A percentile compares a stretch with the other conserved stretches of the same genome.
Evolutionary conservation across 2,113 vertebrate species (phyloP).

Genomic region (Pyxicephalus adspersus): DNA sequence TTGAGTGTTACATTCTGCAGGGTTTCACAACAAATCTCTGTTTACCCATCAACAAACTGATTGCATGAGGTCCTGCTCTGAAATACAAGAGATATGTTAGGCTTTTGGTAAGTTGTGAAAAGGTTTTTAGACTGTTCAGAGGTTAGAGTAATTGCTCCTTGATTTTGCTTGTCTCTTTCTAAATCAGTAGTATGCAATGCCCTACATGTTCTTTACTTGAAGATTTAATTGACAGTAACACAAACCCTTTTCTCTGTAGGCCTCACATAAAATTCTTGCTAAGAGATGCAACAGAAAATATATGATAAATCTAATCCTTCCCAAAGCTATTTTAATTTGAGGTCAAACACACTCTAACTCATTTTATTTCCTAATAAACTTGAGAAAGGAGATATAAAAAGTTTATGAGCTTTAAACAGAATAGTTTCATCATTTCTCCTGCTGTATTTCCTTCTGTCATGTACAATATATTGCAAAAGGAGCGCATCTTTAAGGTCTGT

Average conservation of each 20-base stretch:
- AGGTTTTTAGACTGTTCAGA: not conserved
- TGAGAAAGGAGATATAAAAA: slow-evolving; percentile 16
- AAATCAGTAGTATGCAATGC: not conserved
- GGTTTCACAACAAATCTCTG: not conserved
- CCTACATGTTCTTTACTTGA: not conserved
- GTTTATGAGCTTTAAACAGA: slow-evolving; percentile 21
- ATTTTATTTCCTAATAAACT: slow-evolving; percentile 44
- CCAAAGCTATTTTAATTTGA: slow-evolving; percentile 43
- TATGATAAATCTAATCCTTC: slow-evolving; percentile 17
- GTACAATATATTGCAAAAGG: slow-evolving; percentile 6
- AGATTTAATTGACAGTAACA: slow-evolving; percentile 29
- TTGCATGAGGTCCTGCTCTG: not conserved
- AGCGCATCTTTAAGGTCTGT: slow-evolving; percentile 2
- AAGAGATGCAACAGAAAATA: slow-evolving; percentile 18
- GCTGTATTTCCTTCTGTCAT: slow-evolving; percentile 5
- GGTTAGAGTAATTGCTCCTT: slow-evolving; percentile 1
- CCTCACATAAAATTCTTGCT: not conserved
- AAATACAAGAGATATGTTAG: not conserved
- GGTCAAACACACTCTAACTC: slow-evolving; percentile 24
- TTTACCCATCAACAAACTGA: not conserved
- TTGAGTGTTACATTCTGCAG: not conserved
- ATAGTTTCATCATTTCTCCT: slow-evolving; percentile 3
- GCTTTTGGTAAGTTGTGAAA: not conserved
- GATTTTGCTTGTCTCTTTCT: not conserved
- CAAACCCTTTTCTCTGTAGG: not conserved